Conservation (phyloP, 2,888 invertebrate species). For the Amaurobius ferox region DNA sequence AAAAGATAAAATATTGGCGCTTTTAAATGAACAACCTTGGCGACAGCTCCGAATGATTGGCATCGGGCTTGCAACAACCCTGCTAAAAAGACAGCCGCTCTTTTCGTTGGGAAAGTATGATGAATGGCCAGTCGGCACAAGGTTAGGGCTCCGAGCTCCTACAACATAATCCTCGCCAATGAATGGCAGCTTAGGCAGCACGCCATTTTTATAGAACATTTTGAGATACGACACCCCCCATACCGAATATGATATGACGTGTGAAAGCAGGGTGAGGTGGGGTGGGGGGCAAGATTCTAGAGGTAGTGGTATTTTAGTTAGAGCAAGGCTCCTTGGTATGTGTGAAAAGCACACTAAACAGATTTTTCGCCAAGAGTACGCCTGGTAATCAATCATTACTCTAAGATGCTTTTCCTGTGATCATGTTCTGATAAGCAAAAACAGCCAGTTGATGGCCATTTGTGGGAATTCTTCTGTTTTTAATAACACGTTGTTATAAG, state of each 20-base stretch:
- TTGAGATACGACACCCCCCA: constrained; percentile 13
- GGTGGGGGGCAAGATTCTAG: constrained; percentile 7
- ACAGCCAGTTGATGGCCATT: constrained; percentile 6
- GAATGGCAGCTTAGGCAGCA: constrained; percentile 69
- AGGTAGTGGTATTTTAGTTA: constrained; percentile 4
- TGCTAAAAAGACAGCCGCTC: constrained; percentile 68
- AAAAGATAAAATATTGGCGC: not conserved
- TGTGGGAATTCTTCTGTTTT: not conserved
- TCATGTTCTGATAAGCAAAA: constrained; percentile 13
- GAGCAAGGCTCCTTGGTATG: not conserved
- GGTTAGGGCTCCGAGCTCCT: constrained; percentile 66
- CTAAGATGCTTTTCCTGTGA: not conserved
- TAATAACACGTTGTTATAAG: constrained; percentile 12
- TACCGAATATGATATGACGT: constrained; percentile 17
- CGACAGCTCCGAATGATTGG: constrained; percentile 47
- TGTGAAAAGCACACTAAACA: constrained; percentile 14
- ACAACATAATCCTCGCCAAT: constrained; percentile 69
- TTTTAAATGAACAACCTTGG: constrained; percentile 8
- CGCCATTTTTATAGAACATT: constrained; percentile 65
- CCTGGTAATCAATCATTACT: not conserved
- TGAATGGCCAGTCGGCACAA: constrained; percentile 67
- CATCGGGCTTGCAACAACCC: constrained; percentile 50
- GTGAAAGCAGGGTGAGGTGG: constrained; percentile 5
- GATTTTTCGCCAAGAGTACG: not conserved
- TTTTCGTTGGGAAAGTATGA: constrained; percentile 71